Base-by-base conservation (phyloP, 2,888 invertebrate genomes). In the Ectobius pallidus region DNA sequence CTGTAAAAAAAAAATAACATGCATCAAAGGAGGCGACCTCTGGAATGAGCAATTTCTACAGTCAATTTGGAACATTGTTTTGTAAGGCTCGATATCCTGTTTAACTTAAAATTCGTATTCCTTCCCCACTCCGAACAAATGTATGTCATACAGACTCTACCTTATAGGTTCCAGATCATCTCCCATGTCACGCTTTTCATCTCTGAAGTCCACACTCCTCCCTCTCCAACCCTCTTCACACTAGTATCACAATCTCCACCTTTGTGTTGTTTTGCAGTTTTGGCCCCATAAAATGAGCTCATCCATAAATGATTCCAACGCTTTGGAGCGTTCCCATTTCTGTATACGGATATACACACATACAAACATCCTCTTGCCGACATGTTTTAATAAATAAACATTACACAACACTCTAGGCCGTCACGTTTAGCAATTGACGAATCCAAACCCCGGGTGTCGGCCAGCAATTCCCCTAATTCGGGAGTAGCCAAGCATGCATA, bases 321-420 rank as follows among this genome's bases (percentile, higher is more conserved):
- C n/a, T 46, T 55, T 55, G 6, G 11, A 25, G 55, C 22, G 55
- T 22, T 55, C 27, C 30, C n/a, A 27, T 14, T 25, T 52, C 20
- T 25, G 34, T 34, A 52, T 52, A 52, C 25, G 52, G 25, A 34
- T 6, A 11, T 27, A 30, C n/a, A 58, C 58, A 58, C 58, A 34
- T 6, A 11, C 14, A 30, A 2, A 58, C 58, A 58, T 30, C 58
- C 58, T n/a, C 11, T 30, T n/a, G 30, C 27, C 30, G 32, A 30
- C 30, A 58, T 30, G 58, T 30, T 58, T 58, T 58, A n/a, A n/a
- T n/a, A 58, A 58, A 58, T 58, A 58, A 58, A 58, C 32, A 58
- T 30, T 58, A 30, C 58, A 58, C 30, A n/a, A 30, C 58, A 32
- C 30, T 30, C 27, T 30, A 58, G 22, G 7, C 30, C 30, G 58